A percentile compares a stretch with the other conserved stretches of the same genome.
Conservation (phyloP, 2,797 vertebrate species). For the Novumbra hubbsi region DNA sequence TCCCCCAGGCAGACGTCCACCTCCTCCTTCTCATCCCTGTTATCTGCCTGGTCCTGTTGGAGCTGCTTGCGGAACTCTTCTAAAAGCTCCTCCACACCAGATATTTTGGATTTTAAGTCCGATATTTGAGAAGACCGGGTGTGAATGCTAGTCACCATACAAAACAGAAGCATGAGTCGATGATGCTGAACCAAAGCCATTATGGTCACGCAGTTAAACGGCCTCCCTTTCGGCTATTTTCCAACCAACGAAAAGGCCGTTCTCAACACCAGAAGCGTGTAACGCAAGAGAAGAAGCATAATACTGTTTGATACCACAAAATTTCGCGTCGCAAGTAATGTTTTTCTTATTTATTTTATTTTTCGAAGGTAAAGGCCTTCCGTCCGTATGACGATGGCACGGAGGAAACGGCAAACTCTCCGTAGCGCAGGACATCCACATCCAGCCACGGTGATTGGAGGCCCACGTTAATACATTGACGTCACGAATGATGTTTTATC, state of each 20-base stretch:
- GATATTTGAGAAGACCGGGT: conserved; percentile 66
- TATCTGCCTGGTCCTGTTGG: conserved; percentile 77
- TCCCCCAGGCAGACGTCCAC: conserved; percentile 69
- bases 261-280: background rate
- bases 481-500: conserved; percentile 39
- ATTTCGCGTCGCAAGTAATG: background rate
- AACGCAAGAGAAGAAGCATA: conserved; percentile 6
- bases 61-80: conserved; percentile 89
- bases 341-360: conserved; percentile 1
- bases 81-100: conserved; percentile 86
- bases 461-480: conserved; percentile 34
- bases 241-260: conserved; percentile 19
- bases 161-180: conserved; percentile 28
- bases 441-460: background rate
- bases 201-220: conserved; percentile 48
- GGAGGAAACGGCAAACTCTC: conserved; percentile 6
- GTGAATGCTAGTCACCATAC: background rate
- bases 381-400: conserved; percentile 32
- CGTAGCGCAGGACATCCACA: conserved; percentile 24
- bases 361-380: conserved; percentile 42
- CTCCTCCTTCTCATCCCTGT: conserved; percentile 43
- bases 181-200: conserved; percentile 63
- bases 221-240: conserved; percentile 34
- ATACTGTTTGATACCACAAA: background rate
- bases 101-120: conserved; percentile 77